These are phyloP conservation scores for Psammodynastes pulverulentus DNA, from an alignment of 2,113 vertebrate genomes.

Conservation along the genomic window DNA sequence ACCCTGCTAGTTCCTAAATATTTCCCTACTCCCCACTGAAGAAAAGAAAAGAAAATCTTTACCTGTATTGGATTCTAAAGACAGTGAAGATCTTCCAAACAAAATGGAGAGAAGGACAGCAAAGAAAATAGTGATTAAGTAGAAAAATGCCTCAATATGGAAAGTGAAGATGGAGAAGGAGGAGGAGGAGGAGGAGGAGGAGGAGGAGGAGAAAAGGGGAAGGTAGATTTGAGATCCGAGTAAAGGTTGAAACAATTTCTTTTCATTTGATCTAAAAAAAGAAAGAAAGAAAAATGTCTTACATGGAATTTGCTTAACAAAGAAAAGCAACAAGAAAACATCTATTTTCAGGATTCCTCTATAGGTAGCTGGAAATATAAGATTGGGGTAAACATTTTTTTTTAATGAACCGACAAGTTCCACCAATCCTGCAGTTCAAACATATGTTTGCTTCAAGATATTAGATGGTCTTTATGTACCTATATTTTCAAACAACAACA, in stretches of 20 bases:
- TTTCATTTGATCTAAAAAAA: background rate
- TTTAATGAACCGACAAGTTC: no score
- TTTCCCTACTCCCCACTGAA: background rate
- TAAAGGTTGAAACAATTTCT: background rate
- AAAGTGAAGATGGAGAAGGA: background rate
- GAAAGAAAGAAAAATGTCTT: background rate
- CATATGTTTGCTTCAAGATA: background rate
- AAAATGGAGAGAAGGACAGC: background rate
- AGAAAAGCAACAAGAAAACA: background rate
- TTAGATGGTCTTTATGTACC: no score
- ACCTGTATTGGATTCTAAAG: background rate
- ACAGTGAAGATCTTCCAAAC: background rate
- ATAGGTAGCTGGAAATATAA: background rate
- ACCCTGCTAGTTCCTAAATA: background rate
- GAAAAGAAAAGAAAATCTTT: background rate
- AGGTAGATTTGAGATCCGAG: no score
- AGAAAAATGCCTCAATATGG: background rate
- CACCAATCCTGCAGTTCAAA: background rate
- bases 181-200: no score
- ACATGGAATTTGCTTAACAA: background rate
- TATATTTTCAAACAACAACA: background rate
- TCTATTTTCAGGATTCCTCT: no score
- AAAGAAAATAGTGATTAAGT: background rate
- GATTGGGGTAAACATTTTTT: background rate
- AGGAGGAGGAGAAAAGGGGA: no score